phyloP scores from a whole-genome alignment of 2,888 invertebrate species.

The Carpatolechia fugitivella region DNA sequence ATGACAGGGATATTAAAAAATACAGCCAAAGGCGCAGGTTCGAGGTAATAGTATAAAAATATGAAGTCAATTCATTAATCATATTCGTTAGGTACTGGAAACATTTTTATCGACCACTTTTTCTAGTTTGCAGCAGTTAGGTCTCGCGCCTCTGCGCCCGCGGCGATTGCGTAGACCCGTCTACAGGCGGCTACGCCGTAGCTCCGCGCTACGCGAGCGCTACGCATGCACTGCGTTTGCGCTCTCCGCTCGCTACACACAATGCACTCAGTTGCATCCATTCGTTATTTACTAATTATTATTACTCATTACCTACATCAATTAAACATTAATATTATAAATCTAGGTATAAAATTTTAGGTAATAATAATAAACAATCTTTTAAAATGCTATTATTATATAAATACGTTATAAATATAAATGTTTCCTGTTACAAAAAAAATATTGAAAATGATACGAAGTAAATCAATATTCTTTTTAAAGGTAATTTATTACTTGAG shows the following conservation, averaged over 20 bases:
- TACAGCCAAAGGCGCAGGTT: slow-evolving; percentile 75
- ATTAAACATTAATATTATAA: slow-evolving; percentile 79
- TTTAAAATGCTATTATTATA: slow-evolving; percentile 80
- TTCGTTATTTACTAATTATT: slow-evolving; percentile 75
- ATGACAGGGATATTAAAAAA: slow-evolving; percentile 74
- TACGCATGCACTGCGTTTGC: slow-evolving; percentile 29
- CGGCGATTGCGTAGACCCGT: slow-evolving; percentile 30
- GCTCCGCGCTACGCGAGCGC: slow-evolving; percentile 22
- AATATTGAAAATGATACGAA: slow-evolving; percentile 79
- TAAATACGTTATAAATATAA: slow-evolving; percentile 81
- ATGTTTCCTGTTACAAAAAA: slow-evolving; percentile 81
- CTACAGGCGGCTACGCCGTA: slow-evolving; percentile 23
- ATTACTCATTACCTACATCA: slow-evolving; percentile 77
- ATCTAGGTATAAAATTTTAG: slow-evolving; percentile 79
- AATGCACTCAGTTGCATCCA: slow-evolving; percentile 69
- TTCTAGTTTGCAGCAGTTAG: slow-evolving; percentile 57
- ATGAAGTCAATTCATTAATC: slow-evolving; percentile 79
- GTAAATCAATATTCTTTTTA: slow-evolving; percentile 79
- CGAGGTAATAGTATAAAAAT: slow-evolving; percentile 74
- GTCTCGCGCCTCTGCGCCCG: slow-evolving; percentile 27
- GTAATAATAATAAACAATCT: slow-evolving; percentile 80
- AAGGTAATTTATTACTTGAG: slow-evolving; percentile 78
- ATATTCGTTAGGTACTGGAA: slow-evolving; percentile 74
- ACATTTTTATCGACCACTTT: slow-evolving; percentile 64
- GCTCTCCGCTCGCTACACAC: slow-evolving; percentile 59